These are phyloP conservation scores for Phrynosoma blainvillii DNA, from an alignment of 2,113 vertebrate species.

Conservation along the genomic window DNA sequence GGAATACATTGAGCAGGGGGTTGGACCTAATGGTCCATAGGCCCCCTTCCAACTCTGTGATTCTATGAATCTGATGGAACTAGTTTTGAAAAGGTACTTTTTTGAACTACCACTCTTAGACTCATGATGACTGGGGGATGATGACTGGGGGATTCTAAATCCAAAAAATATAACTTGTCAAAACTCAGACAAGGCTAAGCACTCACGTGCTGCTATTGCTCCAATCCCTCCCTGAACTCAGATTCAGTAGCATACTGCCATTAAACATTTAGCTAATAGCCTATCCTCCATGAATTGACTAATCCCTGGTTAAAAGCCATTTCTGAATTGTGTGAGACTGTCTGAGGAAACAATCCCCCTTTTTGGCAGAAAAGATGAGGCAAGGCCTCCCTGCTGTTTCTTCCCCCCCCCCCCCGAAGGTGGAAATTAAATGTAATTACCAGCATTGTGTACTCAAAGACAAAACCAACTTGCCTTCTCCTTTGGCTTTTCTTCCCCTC, in stretches of 20 bases:
- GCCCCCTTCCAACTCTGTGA: too few species aligned
- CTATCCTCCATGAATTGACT: not conserved
- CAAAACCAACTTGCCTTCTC: constrained; percentile 5
- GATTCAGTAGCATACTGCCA: not conserved
- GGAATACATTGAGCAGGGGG: too few species aligned
- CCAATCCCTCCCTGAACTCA: not conserved
- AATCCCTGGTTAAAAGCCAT: not conserved
- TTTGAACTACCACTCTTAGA: too few species aligned
- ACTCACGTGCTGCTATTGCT: not conserved
- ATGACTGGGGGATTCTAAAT: not conserved
- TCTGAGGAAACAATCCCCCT: not conserved
- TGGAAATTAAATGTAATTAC: not conserved
- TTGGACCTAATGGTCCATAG: too few species aligned
- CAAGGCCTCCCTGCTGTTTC: constrained; percentile 3
- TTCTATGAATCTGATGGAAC: too few species aligned
- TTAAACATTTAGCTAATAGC: not conserved
- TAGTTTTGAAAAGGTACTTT: too few species aligned
- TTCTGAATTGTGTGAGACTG: not conserved
- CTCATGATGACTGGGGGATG: not conserved
- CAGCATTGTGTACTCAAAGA: not conserved
- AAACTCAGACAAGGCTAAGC: not conserved
- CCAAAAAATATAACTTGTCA: not conserved
- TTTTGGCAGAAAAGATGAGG: not conserved
- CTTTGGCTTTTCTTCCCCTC: not conserved
- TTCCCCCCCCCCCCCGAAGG: not conserved